Evolutionary conservation across 2,888 invertebrate genomes (phyloP).

Genomic region (Pachydiplax longipennis): DNA sequence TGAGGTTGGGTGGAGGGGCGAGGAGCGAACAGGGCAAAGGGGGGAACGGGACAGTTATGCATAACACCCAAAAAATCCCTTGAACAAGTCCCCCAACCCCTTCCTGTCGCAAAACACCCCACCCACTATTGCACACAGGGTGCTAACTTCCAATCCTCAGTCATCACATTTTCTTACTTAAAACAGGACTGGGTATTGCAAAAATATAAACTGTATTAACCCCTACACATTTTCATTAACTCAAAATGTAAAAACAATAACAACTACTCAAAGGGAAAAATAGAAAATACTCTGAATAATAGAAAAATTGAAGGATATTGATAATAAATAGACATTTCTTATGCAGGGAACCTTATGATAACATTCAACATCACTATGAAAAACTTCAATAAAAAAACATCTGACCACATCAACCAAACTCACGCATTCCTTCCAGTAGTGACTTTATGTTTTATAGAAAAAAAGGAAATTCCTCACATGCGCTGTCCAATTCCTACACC

Average conservation of each 20-base stretch:
- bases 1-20: constrained; percentile 1
- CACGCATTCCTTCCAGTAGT: constrained; percentile 43
- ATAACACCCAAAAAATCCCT: background rate
- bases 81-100: background rate
- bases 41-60: background rate
- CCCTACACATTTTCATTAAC: constrained; percentile 44
- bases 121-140: background rate
- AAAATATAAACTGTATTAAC: constrained; percentile 44
- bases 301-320: constrained; percentile 44
- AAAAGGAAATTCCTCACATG: constrained; percentile 45
- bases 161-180: constrained; percentile 44
- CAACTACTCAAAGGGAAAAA: constrained; percentile 43
- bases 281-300: constrained; percentile 45
- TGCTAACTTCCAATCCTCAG: constrained; percentile 6
- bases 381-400: constrained; percentile 43
- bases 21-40: background rate
- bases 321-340: constrained; percentile 43
- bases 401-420: constrained; percentile 43
- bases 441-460: constrained; percentile 45
- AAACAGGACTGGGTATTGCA: constrained; percentile 43
- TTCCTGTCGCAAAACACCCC: background rate
- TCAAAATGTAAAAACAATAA: constrained; percentile 44
- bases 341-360: constrained; percentile 44
- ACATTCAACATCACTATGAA: constrained; percentile 45
- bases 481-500: constrained; percentile 40